phyloP scores from a whole-genome alignment of 2,113 vertebrate species.

The Callorhinus ursinus region DNA sequence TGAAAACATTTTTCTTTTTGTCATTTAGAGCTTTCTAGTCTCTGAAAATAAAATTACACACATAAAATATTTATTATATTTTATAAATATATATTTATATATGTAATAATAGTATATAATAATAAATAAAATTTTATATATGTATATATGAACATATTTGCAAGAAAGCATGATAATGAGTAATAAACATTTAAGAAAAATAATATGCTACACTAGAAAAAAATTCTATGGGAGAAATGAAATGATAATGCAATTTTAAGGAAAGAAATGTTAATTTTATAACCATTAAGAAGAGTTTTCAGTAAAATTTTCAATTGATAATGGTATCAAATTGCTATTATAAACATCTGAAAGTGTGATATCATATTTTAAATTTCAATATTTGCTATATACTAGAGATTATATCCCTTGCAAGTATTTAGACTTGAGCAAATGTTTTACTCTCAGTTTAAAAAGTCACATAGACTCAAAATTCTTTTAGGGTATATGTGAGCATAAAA shows the following conservation, averaged over 20 bases:
- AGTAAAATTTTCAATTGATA: not conserved
- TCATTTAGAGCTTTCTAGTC: not conserved
- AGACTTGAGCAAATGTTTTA: not conserved
- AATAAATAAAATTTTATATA: not conserved
- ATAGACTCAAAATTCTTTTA: not conserved
- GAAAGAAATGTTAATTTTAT: not conserved
- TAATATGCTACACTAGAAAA: not conserved
- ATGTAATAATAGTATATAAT: not conserved
- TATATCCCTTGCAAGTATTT: not conserved
- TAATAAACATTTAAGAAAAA: not conserved
- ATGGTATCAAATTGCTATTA: not conserved
- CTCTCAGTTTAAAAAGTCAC: not conserved
- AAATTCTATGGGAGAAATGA: not conserved
- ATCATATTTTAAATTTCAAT: not conserved
- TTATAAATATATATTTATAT: not conserved
- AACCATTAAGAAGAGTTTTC: not conserved
- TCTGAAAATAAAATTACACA: slow-evolving; percentile 27
- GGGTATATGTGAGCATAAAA: not conserved
- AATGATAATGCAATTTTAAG: not conserved
- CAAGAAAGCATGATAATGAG: not conserved
- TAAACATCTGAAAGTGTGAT: not conserved
- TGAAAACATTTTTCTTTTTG: not conserved
- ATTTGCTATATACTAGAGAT: not conserved
- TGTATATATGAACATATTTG: not conserved
- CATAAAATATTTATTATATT: not conserved